Evolutionary conservation across 23 tunicate genomes (phyloP).

Genomic region (Aplidium turbinatum): DNA sequence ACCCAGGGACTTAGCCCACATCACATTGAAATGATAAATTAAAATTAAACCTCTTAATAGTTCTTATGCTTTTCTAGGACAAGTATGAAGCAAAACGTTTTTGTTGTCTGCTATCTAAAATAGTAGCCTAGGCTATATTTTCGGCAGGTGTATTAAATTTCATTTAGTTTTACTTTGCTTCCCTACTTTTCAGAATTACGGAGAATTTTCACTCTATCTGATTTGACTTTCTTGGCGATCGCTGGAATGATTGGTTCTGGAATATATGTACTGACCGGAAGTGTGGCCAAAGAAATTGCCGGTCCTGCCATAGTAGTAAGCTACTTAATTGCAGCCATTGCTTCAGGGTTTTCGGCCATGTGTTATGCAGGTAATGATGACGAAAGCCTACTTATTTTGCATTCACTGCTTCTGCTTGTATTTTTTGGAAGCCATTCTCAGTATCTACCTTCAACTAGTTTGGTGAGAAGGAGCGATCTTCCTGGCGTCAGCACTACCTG

Average conservation of each 20-base stretch:
- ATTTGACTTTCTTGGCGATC: conserved; percentile 57
- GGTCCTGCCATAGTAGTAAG: conserved; percentile 53
- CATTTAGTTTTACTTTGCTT: background rate
- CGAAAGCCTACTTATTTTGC: too few relatives aligned
- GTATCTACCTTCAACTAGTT: too few relatives aligned
- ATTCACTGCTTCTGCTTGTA: too few relatives aligned
- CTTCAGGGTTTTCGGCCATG: conserved; percentile 49
- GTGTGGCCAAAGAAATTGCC: conserved; percentile 30
- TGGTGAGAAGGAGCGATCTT: too few relatives aligned
- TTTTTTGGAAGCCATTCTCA: too few relatives aligned
- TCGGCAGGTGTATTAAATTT: background rate
- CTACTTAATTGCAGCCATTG: conserved; percentile 54
- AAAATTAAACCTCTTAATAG: background rate
- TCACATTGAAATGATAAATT: background rate
- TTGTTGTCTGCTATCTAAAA: too few relatives aligned
- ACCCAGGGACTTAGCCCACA: background rate
- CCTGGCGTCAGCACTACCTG: too few relatives aligned
- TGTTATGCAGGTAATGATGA: conserved; percentile 77
- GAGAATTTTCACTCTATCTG: conserved; percentile 22
- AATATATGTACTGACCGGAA: conserved; percentile 51
- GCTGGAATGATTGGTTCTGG: conserved; percentile 59
- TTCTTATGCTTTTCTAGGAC: background rate
- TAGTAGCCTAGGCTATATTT: too few relatives aligned
- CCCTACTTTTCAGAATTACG: conserved; percentile 20
- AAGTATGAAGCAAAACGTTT: background rate